phyloP scores from a whole-genome alignment of 2,888 invertebrate genomes.

The Dorcus hopei region DNA sequence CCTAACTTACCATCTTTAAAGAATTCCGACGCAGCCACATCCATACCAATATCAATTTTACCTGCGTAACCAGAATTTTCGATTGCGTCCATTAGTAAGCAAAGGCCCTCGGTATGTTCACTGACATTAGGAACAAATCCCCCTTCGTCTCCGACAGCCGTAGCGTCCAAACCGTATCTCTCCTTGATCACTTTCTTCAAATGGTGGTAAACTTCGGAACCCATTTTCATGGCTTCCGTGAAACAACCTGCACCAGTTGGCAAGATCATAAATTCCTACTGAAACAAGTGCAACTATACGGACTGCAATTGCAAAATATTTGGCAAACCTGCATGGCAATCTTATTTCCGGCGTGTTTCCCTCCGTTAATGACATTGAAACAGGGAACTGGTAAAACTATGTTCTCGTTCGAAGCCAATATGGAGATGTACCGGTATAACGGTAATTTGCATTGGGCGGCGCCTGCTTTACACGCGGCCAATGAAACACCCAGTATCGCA shows the following conservation, averaged over 20 bases:
- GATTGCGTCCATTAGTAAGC: constrained; percentile 81
- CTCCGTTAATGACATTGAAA: constrained; percentile 99
- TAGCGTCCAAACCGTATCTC: constrained; percentile 90
- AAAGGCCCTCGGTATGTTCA: constrained; percentile 89
- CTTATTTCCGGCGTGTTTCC: constrained; percentile 98
- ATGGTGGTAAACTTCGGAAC: constrained; percentile 92
- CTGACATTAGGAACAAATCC: constrained; percentile 97
- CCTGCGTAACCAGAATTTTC: constrained; percentile 92
- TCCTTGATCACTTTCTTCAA: constrained; percentile 93
- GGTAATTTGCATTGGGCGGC: constrained; percentile 91
- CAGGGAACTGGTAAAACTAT: constrained; percentile 96
- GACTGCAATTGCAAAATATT: background rate
- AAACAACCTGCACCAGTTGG: constrained; percentile 81
- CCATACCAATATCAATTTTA: constrained; percentile 96
- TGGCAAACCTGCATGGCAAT: constrained; percentile 74
- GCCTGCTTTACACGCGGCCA: constrained; percentile 96
- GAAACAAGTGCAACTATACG: background rate
- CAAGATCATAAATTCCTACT: constrained; percentile 33
- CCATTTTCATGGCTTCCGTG: constrained; percentile 97
- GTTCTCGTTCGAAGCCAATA: constrained; percentile 85
- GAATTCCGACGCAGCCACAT: constrained; percentile 97
- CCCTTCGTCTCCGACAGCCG: constrained; percentile 96
- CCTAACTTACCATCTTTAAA: constrained; percentile 60
- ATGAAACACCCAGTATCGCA: constrained; percentile 94
- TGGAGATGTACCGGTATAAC: constrained; percentile 85